Evolutionary conservation across 64 coral and sea anemone genomes (phyloP), one percentile per base, ranked within the genome.

Genomic region (Acropora yongei): DNA sequence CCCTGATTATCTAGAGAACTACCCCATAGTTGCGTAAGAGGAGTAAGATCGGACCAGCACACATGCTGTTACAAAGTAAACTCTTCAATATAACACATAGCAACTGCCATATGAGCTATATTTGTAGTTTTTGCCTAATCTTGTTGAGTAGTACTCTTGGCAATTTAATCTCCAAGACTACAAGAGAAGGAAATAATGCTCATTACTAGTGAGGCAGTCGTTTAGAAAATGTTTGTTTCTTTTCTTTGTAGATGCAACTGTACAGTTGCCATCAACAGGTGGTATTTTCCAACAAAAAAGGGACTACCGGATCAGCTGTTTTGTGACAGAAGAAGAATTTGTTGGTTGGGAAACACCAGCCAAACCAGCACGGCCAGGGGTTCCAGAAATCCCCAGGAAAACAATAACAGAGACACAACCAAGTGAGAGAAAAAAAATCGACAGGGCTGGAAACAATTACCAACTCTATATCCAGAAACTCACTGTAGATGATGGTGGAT

Each of bases 341-440:
- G 17, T 50, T 19, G 17, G 43, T 49, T 85, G 82, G 82, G 1
- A 1, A 12, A 85, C 82, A 71, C 82, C 82, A 30, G 42, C 82
- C 10, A 83, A 83, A 67, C 57, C 80, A 66, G 80, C 30, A 8
- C 58, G 41, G 6, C 51, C 79, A 41, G 79, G 79, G n/a, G n/a
- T n/a, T n/a, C n/a, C n/a, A n/a, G n/a, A n/a, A n/a, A n/a, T n/a
- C n/a, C n/a, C n/a, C n/a, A n/a, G n/a, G n/a, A n/a, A n/a, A n/a
- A n/a, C n/a, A n/a, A n/a, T n/a, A 58, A 41, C 11, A 61, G 17
- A 48, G 6, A 53, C 51, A 8, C 41, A 60, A 67, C 80, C 57
- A 69, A 71, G 82, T 30, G 60, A 49, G 5, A 68, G 17, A 5
- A 85, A 8, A 50, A 48, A 1, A 12, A 14, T 85, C 2, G 1